Evolutionary conservation across 2,797 vertebrate species (phyloP), one percentile per base, ranked within the genome.

Genomic region (Cynopterus sphinx): DNA sequence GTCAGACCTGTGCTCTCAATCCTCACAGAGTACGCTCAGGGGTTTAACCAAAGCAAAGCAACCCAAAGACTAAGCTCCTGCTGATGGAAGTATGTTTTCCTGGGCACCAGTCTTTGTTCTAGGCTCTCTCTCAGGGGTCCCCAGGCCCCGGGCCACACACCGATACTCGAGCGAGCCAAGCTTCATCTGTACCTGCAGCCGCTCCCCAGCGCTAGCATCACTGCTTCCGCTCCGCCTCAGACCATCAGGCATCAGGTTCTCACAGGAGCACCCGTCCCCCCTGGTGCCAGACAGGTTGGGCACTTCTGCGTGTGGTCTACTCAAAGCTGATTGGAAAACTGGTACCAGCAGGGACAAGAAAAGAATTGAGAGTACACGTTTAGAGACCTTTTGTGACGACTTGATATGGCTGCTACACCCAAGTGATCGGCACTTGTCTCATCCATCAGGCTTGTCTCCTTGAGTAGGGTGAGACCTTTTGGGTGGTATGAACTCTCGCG

Each of bases 401-500:
- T 46, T 55, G 39, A 59, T 4, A 3, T 21, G 17, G 6, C 39
- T 46, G 49, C 39, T 53, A 0, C 9, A 12, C 21, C 9, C 39
- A 33, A 31, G 6, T 3, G 15, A 31, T 22, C 2, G 10, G 53
- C 46, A 26, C 1, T 67, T 41, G 73, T 16, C 63, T 59, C 57
- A 15, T 28, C 1, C 26, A 46, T 6, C 6, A 17, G 55, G 5
- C 51, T 24, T 59, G 9, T 24, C 19, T 19, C 31, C 0, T 9
- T 46, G 57, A 85, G 55, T 13, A 19, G 41, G 41, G 24, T 46
- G 59, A 46, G 41, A 77, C 9, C 10, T 1, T 33, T 36, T 16
- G 46, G 21, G 49, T 22, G 81, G 51, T 10, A 9, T 0, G 0
- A 63, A 67, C 63, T 81, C 3, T 5, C 2, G 13, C 10, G 2